These are phyloP conservation scores for Andrena fulva DNA, from an alignment of 2,888 invertebrate genomes.

Conservation along the genomic window DNA sequence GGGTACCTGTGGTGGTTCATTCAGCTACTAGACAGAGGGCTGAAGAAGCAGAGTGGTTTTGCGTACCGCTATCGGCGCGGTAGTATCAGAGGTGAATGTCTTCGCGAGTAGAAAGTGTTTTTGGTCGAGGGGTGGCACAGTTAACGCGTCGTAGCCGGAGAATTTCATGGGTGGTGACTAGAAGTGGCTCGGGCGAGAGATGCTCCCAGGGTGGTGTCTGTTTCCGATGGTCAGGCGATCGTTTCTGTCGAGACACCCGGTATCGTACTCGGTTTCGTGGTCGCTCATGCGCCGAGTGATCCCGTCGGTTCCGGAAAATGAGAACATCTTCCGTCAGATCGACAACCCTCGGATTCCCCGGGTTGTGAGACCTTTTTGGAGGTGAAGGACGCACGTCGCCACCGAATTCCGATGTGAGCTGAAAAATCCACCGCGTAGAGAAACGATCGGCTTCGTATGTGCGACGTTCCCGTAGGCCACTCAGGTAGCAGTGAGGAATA, in stretches of 20 bases:
- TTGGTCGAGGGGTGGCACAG: no score
- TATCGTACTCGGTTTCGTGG: constrained; percentile 19
- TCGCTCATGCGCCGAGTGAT: constrained; percentile 67
- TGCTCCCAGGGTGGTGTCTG: background rate
- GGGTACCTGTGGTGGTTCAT: no score
- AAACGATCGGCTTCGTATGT: no score
- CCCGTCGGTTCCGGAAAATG: constrained; percentile 66
- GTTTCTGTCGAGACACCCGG: background rate
- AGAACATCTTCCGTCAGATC: constrained; percentile 70
- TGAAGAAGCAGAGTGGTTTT: no score
- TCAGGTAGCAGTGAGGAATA: background rate
- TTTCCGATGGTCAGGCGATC: background rate
- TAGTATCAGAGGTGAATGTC: no score
- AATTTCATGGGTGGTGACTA: no score
- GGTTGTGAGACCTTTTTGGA: constrained; percentile 67
- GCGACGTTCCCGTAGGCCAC: background rate
- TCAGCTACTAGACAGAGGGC: no score
- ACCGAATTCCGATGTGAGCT: constrained; percentile 42
- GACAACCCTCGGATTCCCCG: constrained; percentile 72
- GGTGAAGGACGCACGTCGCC: constrained; percentile 67
- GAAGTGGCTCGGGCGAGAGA: no score
- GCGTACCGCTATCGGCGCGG: no score
- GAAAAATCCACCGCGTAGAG: constrained; percentile 7
- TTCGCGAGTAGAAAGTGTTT: no score
- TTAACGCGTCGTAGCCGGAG: no score